phyloP scores from a whole-genome alignment of 2,113 vertebrate species.

The Phylloscopus whistleri region DNA sequence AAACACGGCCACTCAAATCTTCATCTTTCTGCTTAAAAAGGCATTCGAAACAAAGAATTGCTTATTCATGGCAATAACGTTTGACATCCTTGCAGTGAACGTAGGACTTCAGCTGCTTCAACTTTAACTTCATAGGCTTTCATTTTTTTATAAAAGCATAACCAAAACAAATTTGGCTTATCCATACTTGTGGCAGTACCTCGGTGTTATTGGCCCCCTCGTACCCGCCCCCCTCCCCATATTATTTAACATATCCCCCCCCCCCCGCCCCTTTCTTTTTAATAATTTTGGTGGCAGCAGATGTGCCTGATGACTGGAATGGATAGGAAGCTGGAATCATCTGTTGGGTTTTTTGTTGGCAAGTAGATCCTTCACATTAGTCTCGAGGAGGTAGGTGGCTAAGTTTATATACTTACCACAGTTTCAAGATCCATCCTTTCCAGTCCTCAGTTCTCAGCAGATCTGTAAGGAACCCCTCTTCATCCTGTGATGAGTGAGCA shows the following conservation, averaged over 20 bases:
- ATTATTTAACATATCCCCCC: background rate
- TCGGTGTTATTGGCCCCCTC: background rate
- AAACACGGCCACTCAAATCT: background rate
- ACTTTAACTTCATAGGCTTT: background rate
- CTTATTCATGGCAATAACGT: background rate
- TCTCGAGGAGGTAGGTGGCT: background rate
- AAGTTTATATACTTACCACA: background rate
- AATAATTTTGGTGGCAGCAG: background rate
- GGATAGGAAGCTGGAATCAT: background rate
- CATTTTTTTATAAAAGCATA: background rate
- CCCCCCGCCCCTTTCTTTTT: background rate
- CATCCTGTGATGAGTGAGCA: background rate
- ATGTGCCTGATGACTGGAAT: background rate
- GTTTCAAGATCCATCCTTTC: background rate
- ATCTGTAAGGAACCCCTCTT: background rate
- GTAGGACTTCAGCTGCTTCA: background rate
- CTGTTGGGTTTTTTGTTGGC: background rate
- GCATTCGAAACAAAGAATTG: background rate
- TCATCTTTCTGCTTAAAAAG: background rate
- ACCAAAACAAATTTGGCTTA: background rate
- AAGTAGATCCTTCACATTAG: background rate
- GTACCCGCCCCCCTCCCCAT: fast-evolving
- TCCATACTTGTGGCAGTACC: background rate
- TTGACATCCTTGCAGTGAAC: background rate
- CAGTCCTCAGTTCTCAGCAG: background rate